Conservation (phyloP, 2,797 vertebrate genomes). For the Ceyx erithaca region DNA sequence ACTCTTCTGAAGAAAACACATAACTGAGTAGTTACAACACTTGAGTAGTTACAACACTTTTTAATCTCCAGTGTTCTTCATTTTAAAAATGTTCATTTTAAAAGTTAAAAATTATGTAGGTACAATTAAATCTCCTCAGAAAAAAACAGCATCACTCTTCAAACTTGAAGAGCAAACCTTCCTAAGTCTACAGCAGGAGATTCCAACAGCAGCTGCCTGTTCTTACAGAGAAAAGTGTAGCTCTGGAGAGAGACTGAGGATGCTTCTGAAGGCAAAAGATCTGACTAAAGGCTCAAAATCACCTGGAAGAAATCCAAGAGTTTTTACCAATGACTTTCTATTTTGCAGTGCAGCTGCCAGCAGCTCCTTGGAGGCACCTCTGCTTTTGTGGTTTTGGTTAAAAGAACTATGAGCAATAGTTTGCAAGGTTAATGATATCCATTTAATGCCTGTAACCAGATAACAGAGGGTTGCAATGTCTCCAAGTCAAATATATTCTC, state of each 20-base stretch:
- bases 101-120: not conserved
- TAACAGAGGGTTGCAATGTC: not conserved
- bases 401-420: not conserved
- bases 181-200: not conserved
- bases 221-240: not conserved
- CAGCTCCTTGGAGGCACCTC: not conserved
- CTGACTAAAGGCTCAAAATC: not conserved
- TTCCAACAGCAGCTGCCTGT: not conserved
- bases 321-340: not conserved
- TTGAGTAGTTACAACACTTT: not conserved
- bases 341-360: not conserved
- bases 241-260: not conserved
- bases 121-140: not conserved
- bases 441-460: not conserved
- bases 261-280: not conserved
- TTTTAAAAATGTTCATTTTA: not conserved
- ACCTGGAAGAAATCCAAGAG: not conserved
- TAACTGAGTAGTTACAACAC: not conserved
- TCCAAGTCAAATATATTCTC: not conserved
- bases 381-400: not conserved
- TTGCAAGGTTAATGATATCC: not conserved
- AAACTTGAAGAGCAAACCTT: not conserved
- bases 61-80: not conserved
- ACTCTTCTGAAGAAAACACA: not conserved
- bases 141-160: not conserved